A percentile compares a stretch with the other conserved stretches of the same genome.
Evolutionary conservation across 2,113 vertebrate species (phyloP).

Genomic region (Potamarius usumacintae): DNA sequence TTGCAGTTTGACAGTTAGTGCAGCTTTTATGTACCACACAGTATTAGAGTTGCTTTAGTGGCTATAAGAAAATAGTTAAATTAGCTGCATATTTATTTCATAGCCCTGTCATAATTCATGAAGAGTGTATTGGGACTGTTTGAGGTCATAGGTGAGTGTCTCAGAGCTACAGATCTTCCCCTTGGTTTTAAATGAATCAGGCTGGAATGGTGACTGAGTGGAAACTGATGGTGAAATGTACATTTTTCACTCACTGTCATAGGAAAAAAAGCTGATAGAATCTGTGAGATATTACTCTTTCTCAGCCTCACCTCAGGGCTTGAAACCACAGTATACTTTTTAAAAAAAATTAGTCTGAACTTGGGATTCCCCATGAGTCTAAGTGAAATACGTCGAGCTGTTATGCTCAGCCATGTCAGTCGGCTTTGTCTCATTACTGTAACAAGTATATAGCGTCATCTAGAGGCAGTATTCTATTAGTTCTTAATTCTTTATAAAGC

Average conservation of each 20-base stretch:
- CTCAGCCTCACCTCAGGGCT: conserved; percentile 7
- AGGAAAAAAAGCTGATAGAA: conserved; percentile 41
- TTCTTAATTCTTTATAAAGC: background rate
- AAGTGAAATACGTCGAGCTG: background rate
- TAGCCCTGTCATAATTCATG: background rate
- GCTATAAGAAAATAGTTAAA: background rate
- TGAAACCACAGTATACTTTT: background rate
- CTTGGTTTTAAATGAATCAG: conserved; percentile 20
- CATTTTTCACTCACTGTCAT: conserved; percentile 25
- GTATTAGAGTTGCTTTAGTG: background rate
- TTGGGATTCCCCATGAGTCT: conserved; percentile 31
- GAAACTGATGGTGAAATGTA: conserved; percentile 30
- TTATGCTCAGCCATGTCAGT: background rate
- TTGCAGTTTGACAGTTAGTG: background rate
- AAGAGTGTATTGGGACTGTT: background rate
- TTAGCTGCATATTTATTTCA: background rate
- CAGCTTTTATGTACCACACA: background rate
- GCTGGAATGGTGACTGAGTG: background rate
- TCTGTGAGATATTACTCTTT: conserved; percentile 9
- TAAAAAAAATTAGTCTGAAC: background rate
- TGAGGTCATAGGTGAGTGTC: background rate
- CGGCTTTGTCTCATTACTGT: background rate
- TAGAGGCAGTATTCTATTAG: background rate
- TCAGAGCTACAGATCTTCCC: background rate
- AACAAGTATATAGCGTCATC: background rate